phyloP scores from a whole-genome alignment of 2,888 invertebrate species.

The Xestia sexstrigata region DNA sequence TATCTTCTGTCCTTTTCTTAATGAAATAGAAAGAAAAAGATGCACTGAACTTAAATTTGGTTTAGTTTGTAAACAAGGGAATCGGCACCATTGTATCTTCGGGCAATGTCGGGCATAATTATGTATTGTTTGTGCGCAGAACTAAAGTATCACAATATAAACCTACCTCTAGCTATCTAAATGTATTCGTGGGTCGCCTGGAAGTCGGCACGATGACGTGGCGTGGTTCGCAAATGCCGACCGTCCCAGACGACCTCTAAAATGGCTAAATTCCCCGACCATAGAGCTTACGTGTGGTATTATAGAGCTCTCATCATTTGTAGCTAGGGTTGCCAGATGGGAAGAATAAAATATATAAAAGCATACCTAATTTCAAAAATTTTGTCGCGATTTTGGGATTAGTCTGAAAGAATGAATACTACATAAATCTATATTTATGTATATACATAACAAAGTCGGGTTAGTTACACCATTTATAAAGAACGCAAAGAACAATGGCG shows the following conservation, averaged over 20 bases:
- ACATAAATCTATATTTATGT: too few relatives aligned
- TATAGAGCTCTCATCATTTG: too few relatives aligned
- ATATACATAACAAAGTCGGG: too few relatives aligned
- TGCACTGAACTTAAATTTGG: too few relatives aligned
- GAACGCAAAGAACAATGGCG: too few relatives aligned
- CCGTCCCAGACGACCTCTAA: not conserved
- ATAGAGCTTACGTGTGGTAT: constrained; percentile 20
- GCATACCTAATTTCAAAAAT: not conserved
- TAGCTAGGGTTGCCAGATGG: not conserved
- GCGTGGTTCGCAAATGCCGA: not conserved
- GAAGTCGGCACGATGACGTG: not conserved
- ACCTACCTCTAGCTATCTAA: not conserved
- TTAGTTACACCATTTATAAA: too few relatives aligned
- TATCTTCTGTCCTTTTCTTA: too few relatives aligned
- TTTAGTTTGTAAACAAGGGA: too few relatives aligned
- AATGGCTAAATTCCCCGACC: not conserved
- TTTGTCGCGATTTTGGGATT: not conserved
- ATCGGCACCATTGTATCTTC: not conserved
- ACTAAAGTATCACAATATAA: not conserved
- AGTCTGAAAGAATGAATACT: not conserved
- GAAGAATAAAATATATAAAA: not conserved
- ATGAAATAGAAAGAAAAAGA: too few relatives aligned
- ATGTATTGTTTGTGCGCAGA: not conserved
- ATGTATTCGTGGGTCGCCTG: not conserved
- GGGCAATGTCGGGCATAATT: not conserved